Evolutionary conservation across 2,797 vertebrate genomes (phyloP), one percentile per base, ranked within the genome.

Genomic region (Microctenopoma steveboyesi): DNA sequence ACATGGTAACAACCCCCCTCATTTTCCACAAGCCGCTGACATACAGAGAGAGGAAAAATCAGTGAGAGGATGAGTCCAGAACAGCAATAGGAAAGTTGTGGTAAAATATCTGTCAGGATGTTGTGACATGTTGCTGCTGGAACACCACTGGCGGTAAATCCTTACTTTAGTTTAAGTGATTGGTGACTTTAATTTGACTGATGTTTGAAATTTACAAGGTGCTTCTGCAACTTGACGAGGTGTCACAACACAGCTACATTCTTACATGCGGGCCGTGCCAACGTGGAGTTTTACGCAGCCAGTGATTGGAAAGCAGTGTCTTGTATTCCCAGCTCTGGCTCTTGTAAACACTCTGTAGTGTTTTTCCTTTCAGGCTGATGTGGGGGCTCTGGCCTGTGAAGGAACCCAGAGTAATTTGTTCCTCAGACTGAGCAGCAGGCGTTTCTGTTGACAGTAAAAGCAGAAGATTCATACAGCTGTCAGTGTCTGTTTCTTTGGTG

Each of bases 31-130:
- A 72, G 73, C 69, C 50, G 55, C 64, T 0, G 52, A 70, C 76
- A 75, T 71, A 58, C 50, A 55, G 64, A 57, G 35, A 53, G 56
- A 45, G 42, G 5, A 4, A 8, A 65, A 54, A 16, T n/a, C 18
- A 28, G 59, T 42, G 33, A 35, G 50, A 81, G 72, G 63, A 89
- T 79, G 73, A 84, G 67, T 62, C 82, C 88, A 79, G 78, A 88
- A 85, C 89, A 87, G 79, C 82, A 78, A 78, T 74, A 69, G 80
- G 79, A 84, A 83, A 81, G 16, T 74, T 70, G 72, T 68, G 64
- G 56, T 69, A 53, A 70, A 66, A 68, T 76, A 77, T 80, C 69
- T 79, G 78, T 86, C 70, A 72, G 69, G 63, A 52, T 82, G 82
- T 86, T 86, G 72, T 89, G 82, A 84, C 77, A 76, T 72, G 71